These are phyloP conservation scores for Spongilla lacustris DNA, from an alignment of 37 sponge, comb jelly and placozoan genomes.

Conservation along the genomic window DNA sequence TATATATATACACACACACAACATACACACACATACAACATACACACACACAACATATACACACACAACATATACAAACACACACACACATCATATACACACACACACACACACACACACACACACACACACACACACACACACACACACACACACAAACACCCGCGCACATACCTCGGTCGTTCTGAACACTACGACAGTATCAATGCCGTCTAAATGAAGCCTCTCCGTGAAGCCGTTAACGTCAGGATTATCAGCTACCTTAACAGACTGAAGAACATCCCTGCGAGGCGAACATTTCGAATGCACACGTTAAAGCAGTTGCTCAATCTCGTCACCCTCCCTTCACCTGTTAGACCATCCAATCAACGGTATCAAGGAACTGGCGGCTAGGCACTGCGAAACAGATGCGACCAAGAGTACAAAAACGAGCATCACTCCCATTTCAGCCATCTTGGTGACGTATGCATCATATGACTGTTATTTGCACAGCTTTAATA, in stretches of 20 bases:
- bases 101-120: background rate
- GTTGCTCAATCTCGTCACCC: background rate
- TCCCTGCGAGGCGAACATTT: background rate
- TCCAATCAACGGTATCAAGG: slow-evolving; percentile 27
- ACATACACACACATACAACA: no score
- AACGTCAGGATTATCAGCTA: background rate
- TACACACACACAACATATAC: no score
- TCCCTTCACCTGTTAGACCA: slow-evolving; percentile 49
- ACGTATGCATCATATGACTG: background rate
- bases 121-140: background rate
- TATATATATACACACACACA: no score
- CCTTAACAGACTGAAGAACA: background rate
- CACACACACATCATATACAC: no score
- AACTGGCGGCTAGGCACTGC: background rate
- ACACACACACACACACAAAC: background rate
- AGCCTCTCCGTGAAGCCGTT: background rate
- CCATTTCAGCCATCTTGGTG: background rate
- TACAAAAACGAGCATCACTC: slow-evolving; percentile 3
- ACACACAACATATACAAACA: no score
- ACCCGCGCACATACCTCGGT: background rate
- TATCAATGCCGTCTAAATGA: background rate
- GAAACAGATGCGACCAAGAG: background rate
- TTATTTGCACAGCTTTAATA: background rate
- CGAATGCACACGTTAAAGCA: background rate
- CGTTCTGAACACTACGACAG: background rate